phyloP scores from a whole-genome alignment of 2,888 invertebrate genomes.

The Poecilobothrus nobilitatus region DNA sequence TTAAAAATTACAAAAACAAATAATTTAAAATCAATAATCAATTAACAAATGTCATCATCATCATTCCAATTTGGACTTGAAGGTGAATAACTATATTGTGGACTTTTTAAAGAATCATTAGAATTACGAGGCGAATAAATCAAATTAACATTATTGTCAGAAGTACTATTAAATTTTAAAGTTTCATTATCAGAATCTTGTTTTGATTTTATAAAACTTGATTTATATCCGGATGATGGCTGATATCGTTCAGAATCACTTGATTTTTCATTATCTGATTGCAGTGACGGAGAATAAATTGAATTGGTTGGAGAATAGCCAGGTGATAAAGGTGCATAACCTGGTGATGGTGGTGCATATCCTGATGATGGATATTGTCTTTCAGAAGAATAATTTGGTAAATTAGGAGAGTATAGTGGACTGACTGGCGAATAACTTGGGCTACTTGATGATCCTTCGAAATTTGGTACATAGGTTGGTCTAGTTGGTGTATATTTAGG shows the following conservation, averaged over 20 bases:
- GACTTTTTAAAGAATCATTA: background rate
- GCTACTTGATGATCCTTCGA: constrained; percentile 49
- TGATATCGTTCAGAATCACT: background rate
- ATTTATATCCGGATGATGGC: background rate
- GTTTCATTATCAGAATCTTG: too few relatives aligned
- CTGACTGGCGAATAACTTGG: constrained; percentile 57
- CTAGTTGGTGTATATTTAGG: constrained; percentile 61
- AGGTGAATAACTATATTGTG: background rate
- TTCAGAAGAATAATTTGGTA: constrained; percentile 61
- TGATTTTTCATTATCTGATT: constrained; percentile 42
- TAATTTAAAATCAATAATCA: too few relatives aligned
- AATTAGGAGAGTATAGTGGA: constrained; percentile 72
- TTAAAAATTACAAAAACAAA: too few relatives aligned
- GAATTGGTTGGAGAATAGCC: constrained; percentile 58
- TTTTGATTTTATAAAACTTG: background rate
- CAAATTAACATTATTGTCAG: too few relatives aligned
- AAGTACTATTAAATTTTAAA: too few relatives aligned
- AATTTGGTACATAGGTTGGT: constrained; percentile 56
- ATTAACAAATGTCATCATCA: background rate
- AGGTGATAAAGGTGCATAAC: constrained; percentile 43
- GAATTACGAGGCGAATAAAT: background rate
- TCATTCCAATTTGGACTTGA: background rate
- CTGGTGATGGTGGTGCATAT: constrained; percentile 65
- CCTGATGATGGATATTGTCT: constrained; percentile 41
- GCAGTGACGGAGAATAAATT: constrained; percentile 55